Evolutionary conservation across 2,113 vertebrate genomes (phyloP).

Genomic region (Nesoenas mayeri): DNA sequence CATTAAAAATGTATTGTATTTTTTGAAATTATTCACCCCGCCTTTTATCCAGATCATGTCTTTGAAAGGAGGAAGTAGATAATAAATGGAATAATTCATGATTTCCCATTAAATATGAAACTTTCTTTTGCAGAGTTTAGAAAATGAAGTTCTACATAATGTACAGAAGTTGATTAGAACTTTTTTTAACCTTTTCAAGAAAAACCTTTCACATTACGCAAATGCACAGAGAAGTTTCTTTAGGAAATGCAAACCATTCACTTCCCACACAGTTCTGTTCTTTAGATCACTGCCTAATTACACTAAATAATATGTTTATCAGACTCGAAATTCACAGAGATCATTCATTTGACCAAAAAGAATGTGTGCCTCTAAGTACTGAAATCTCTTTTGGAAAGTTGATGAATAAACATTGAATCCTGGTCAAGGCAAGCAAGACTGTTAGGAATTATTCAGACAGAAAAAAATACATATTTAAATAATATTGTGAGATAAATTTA

Average conservation of each 20-base stretch:
- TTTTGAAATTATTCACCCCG: conserved; percentile 90
- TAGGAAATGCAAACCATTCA: conserved; percentile 54
- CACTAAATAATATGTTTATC: conserved; percentile 24
- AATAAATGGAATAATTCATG: conserved; percentile 99
- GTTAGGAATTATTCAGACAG: conserved; percentile 62
- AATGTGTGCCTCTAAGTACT: neutral
- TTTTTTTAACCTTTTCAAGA: conserved; percentile 83
- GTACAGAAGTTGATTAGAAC: conserved; percentile 96
- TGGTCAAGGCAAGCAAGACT: conserved; percentile 39
- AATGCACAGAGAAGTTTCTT: conserved; percentile 64
- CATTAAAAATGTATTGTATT: conserved; percentile 90
- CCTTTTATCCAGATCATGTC: conserved; percentile 95
- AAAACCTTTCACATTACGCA: conserved; percentile 73
- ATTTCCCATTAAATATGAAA: conserved; percentile 99
- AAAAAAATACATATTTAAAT: conserved; percentile 68
- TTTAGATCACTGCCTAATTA: conserved; percentile 37
- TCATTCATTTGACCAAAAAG: conserved; percentile 37
- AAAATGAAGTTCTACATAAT: conserved; percentile 99
- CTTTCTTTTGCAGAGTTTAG: conserved; percentile 96
- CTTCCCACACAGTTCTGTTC: conserved; percentile 10
- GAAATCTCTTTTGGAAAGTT: conserved; percentile 46
- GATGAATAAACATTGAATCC: conserved; percentile 60
- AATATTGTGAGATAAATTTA: conserved; percentile 56
- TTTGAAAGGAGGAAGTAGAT: conserved; percentile 96
- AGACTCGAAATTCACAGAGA: neutral